Evolutionary conservation across 2,797 vertebrate genomes (phyloP).

Genomic region (Acropternis orthonyx): DNA sequence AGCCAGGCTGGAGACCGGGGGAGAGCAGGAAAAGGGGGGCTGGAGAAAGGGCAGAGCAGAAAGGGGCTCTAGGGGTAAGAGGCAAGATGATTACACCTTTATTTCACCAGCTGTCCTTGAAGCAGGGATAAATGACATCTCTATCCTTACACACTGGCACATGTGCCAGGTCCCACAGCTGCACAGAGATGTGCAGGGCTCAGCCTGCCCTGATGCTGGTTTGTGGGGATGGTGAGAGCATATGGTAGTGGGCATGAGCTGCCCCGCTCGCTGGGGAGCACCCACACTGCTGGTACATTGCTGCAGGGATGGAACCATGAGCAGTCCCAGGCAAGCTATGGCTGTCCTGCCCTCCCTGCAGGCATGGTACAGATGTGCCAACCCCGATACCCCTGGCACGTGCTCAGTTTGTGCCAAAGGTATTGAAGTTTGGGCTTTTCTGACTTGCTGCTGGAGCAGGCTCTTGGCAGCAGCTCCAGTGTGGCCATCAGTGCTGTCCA

Average conservation of each 20-base stretch:
- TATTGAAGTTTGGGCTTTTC: not conserved
- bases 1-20: not conserved
- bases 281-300: accelerated
- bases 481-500: not conserved
- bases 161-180: not conserved
- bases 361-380: accelerated
- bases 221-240: accelerated
- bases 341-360: not conserved
- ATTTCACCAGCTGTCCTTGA: not conserved
- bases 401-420: not conserved
- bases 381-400: not conserved
- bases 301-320: accelerated
- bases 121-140: not conserved
- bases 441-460: not conserved
- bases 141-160: not conserved
- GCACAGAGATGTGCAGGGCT: not conserved
- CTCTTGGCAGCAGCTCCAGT: not conserved
- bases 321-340: not conserved
- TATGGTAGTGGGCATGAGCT: accelerated
- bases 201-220: not conserved
- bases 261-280: accelerated
- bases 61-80: not conserved
- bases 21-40: not conserved
- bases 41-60: not conserved
- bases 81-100: not conserved